Evolutionary conservation across 35 echinoderm and acorn worm species (phyloP), one percentile per base, ranked within the genome.

Genomic region (Chiridota heheva): DNA sequence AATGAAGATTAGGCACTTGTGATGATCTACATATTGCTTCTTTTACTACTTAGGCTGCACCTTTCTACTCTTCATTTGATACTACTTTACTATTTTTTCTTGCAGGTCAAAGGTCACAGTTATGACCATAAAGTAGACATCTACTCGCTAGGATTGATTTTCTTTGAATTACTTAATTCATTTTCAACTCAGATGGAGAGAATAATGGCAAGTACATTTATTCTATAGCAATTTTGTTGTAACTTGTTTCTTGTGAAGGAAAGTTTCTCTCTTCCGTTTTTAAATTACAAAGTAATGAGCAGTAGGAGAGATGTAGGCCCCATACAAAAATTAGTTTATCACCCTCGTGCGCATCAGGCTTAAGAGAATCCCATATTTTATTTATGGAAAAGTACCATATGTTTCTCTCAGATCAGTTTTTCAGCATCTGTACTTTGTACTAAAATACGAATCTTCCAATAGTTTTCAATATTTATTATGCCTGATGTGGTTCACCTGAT

Each of bases 51-150:
- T n/a, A n/a, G n/a, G n/a, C n/a, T n/a, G n/a, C n/a, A n/a, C n/a
- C n/a, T n/a, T n/a, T n/a, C n/a, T n/a, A n/a, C n/a, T n/a, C n/a
- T n/a, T n/a, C n/a, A n/a, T n/a, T 36, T 82, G 33, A 24, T 40
- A 22, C 42, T 82, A 33, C 69, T 33, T 56, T 33, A 72, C 18
- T 29, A 17, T 75, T 44, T 69, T 13, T 68, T 60, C 17, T 91
- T 72, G 44, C 89, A 91, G 91, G 40, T 96, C 29, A 84, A 67
- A 76, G 92, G 92, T 13, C 45, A 90, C 29, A 86, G 58, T 48
- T 96, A 96, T 72, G 92, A 89, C 25, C 82, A 90, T 57, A 96
- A 96, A 72, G 92, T 96, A 53, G 92, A 96, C 56, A 96, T 96
- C n/a, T 96, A 81, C 76, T 90, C 92, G 5, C 44, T 96, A 59